phyloP scores from a whole-genome alignment of 2,113 vertebrate genomes.

The Erythrocercus mccallii region DNA sequence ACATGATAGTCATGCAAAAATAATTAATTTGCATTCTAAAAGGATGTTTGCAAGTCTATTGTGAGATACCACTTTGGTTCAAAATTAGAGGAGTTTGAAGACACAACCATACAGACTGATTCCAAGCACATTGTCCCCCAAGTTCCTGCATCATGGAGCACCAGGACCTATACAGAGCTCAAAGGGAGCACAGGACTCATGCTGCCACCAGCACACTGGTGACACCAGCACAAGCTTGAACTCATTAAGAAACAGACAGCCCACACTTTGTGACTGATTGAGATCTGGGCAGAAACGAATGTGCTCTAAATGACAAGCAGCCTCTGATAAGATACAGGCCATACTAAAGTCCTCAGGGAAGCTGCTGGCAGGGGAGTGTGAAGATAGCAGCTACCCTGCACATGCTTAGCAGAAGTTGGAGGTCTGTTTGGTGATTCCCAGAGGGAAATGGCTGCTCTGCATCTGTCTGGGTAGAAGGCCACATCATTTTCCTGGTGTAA shows the following conservation, averaged over 20 bases:
- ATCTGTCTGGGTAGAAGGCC: neutral
- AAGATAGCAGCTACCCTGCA: neutral
- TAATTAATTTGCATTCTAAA: neutral
- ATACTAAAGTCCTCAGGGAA: neutral
- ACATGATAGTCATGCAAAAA: neutral
- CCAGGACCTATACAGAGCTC: neutral
- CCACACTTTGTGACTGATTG: neutral
- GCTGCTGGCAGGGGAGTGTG: neutral
- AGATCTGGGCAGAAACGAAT: neutral
- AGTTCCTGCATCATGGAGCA: accelerated
- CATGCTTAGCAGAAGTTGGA: neutral
- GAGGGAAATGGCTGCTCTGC: neutral
- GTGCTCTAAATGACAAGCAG: neutral
- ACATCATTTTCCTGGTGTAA: neutral
- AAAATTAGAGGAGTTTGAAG: neutral
- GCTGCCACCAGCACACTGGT: neutral
- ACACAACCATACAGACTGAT: accelerated
- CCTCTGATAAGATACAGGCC: neutral
- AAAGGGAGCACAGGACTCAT: neutral
- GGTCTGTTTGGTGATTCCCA: neutral
- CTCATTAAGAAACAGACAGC: neutral
- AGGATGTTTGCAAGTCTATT: neutral
- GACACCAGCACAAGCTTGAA: neutral
- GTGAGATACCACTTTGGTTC: neutral
- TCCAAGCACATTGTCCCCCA: neutral